These are phyloP conservation scores for Nematolebias whitei DNA, from an alignment of 2,113 vertebrate species.

Conservation along the genomic window DNA sequence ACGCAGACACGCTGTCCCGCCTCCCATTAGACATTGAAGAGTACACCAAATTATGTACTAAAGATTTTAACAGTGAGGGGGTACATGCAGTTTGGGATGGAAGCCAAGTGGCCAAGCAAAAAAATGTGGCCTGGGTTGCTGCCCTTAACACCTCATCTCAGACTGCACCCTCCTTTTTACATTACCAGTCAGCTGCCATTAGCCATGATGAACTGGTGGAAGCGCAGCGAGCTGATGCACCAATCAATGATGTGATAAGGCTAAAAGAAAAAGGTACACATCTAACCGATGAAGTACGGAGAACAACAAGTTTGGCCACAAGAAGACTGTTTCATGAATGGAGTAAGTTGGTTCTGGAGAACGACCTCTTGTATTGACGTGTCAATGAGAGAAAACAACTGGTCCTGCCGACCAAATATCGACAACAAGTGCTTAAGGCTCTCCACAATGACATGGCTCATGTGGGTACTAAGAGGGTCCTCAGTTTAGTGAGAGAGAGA, in stretches of 20 bases:
- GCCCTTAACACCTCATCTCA: neutral
- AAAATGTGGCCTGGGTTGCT: slow-evolving; percentile 1
- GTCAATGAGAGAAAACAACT: neutral
- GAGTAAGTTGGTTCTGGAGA: neutral
- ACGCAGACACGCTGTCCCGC: neutral
- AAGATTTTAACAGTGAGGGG: too few relatives aligned
- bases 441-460: neutral
- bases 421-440: neutral
- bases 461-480: neutral
- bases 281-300: neutral
- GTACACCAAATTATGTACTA: too few relatives aligned
- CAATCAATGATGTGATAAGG: too few relatives aligned
- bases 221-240: neutral
- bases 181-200: too few relatives aligned
- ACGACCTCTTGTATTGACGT: too few relatives aligned
- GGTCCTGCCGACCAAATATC: neutral
- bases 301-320: neutral
- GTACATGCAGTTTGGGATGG: neutral
- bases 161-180: too few relatives aligned
- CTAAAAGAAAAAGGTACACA: neutral
- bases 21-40: neutral
- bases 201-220: neutral
- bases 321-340: neutral
- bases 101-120: neutral
- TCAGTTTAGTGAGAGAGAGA: neutral